Conservation (phyloP, 2,113 vertebrate species). For the Cichladusa arquata region DNA sequence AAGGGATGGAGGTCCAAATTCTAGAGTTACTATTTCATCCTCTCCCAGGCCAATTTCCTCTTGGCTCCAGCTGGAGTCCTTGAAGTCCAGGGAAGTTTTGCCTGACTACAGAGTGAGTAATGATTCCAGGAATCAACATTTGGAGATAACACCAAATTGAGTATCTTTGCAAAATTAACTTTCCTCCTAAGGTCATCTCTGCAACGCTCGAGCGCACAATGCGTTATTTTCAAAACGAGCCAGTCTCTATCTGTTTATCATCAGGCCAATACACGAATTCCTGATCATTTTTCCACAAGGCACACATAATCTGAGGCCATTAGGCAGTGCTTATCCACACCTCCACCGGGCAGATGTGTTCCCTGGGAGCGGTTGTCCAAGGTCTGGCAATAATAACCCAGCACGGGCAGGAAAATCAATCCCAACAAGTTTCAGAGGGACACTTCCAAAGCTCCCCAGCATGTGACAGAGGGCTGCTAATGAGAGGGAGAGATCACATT, state of each 20-base stretch:
- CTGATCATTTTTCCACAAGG: neutral
- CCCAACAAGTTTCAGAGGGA: constrained; percentile 80
- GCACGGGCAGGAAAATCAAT: constrained; percentile 75
- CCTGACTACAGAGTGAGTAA: constrained; percentile 46
- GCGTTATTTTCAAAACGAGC: neutral
- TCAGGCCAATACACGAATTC: neutral
- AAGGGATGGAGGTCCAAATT: constrained; percentile 1
- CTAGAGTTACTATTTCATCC: constrained; percentile 24
- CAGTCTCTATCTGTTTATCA: neutral
- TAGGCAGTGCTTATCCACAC: neutral
- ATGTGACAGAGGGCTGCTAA: constrained; percentile 77
- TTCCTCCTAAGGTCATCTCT: constrained; percentile 35
- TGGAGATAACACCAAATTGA: constrained; percentile 44
- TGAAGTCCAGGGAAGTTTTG: constrained; percentile 56
- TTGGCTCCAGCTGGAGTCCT: constrained; percentile 33
- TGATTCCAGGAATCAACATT: constrained; percentile 56
- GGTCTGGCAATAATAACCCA: constrained; percentile 70
- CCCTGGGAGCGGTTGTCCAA: constrained; percentile 55
- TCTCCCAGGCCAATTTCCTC: constrained; percentile 47
- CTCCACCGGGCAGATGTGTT: constrained; percentile 1
- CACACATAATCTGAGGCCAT: constrained; percentile 28
- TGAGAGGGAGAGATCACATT: constrained; percentile 67
- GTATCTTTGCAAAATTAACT: constrained; percentile 28
- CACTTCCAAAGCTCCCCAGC: constrained; percentile 51
- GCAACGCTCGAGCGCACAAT: neutral